phyloP scores from a whole-genome alignment of 2,888 invertebrate genomes.

The Ophion slaviceki region DNA sequence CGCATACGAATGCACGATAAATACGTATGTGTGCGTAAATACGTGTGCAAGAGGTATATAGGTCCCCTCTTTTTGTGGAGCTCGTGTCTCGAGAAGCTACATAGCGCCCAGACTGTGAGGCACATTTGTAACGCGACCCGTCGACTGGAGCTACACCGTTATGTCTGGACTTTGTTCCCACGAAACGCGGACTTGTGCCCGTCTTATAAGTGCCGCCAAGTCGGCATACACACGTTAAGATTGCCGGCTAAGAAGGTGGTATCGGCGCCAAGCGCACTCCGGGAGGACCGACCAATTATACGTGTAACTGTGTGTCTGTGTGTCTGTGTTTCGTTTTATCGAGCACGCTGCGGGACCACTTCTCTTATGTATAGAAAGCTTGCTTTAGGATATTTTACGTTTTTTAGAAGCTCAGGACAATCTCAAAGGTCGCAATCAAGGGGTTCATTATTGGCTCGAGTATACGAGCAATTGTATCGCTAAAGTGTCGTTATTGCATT shows the following conservation, averaged over 20 bases:
- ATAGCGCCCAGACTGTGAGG: slow-evolving; percentile 58
- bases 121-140: slow-evolving; percentile 72
- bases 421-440: background rate
- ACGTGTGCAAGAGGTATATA: slow-evolving; percentile 22
- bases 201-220: slow-evolving; percentile 49
- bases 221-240: slow-evolving; percentile 9
- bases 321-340: slow-evolving; percentile 4
- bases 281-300: slow-evolving; percentile 31
- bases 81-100: slow-evolving; percentile 50
- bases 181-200: slow-evolving; percentile 66
- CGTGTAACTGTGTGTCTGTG: background rate
- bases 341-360: background rate
- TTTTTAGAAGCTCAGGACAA: background rate
- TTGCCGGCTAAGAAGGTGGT: slow-evolving; percentile 6
- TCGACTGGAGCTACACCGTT: slow-evolving; percentile 72
- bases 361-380: background rate
- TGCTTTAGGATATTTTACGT: background rate
- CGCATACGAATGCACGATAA: background rate
- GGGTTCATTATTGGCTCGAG: background rate
- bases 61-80: slow-evolving; percentile 45
- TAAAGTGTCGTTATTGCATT: background rate
- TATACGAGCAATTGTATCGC: background rate
- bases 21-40: slow-evolving; percentile 5
- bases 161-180: slow-evolving; percentile 76
- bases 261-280: slow-evolving; percentile 29